phyloP scores from a whole-genome alignment of 2,113 vertebrate genomes.

The Myrmecobius fasciatus region DNA sequence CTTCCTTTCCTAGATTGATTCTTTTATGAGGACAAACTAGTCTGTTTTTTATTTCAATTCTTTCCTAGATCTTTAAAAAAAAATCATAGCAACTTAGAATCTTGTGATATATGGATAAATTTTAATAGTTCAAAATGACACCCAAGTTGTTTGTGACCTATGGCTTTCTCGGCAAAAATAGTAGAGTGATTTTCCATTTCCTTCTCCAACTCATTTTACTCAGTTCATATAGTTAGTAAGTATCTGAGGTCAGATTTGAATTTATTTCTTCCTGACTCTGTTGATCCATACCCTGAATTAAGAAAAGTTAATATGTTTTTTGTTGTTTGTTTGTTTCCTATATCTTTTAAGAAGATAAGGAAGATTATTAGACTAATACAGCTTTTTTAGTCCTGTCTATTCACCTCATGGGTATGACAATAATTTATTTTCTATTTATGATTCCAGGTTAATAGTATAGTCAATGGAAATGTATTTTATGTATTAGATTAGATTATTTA shows the following conservation, averaged over 20 bases:
- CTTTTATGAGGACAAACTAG: neutral
- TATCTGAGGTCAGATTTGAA: neutral
- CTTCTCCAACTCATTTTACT: neutral
- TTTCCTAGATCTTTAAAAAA: neutral
- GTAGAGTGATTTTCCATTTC: neutral
- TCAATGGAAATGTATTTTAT: neutral
- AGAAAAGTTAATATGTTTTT: neutral
- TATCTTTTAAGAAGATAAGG: neutral
- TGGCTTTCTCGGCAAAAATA: neutral
- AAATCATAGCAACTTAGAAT: neutral
- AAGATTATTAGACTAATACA: neutral
- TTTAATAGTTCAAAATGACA: neutral
- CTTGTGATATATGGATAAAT: neutral
- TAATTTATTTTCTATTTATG: neutral
- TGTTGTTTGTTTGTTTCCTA: neutral
- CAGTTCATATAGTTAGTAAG: neutral
- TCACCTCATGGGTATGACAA: neutral
- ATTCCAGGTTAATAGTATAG: neutral
- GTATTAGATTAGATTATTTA: neutral
- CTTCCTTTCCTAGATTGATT: neutral
- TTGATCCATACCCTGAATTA: neutral
- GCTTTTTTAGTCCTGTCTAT: neutral
- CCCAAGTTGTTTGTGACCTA: neutral
- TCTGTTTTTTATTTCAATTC: neutral
- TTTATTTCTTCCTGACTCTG: neutral